phyloP scores from a whole-genome alignment of 1,140 invertebrate species.

The Scaptomyza montana region DNA sequence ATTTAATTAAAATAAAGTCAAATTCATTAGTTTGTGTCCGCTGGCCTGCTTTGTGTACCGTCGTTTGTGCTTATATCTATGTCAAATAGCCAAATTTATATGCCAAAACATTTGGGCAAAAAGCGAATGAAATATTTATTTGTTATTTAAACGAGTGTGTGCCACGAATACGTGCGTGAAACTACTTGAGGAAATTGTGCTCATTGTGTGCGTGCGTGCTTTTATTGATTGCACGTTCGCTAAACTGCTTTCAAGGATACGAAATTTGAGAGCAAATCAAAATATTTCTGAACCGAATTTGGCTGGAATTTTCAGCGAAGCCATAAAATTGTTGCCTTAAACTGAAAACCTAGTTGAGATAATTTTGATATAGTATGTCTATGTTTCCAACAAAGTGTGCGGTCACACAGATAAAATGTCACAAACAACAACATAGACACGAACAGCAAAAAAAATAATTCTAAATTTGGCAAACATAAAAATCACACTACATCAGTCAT shows the following conservation, averaged over 20 bases:
- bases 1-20: constrained; percentile 12
- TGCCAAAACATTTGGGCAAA: constrained; percentile 35
- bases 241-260: constrained; percentile 36
- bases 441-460: constrained; percentile 11
- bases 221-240: constrained; percentile 69
- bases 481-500: not conserved
- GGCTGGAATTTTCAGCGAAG: constrained; percentile 24
- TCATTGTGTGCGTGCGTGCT: constrained; percentile 19
- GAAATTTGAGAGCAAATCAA: constrained; percentile 25
- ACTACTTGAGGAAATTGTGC: not conserved
- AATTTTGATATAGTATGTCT: not conserved
- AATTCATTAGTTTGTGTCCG: constrained; percentile 26
- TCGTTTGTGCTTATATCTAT: constrained; percentile 2
- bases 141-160: constrained; percentile 10
- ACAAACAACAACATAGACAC: constrained; percentile 58
- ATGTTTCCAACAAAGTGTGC: constrained; percentile 55
- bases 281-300: constrained; percentile 35
- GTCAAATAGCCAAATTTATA: constrained; percentile 27
- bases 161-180: constrained; percentile 71
- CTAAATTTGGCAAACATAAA: constrained; percentile 5
- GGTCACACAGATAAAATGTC: constrained; percentile 60
- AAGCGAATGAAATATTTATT: constrained; percentile 20
- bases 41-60: not conserved
- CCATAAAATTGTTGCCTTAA: constrained; percentile 38
- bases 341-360: not conserved